Evolutionary conservation across 2,888 invertebrate species (phyloP), one percentile per base, ranked within the genome.

Genomic region (Cantharis lateralis): DNA sequence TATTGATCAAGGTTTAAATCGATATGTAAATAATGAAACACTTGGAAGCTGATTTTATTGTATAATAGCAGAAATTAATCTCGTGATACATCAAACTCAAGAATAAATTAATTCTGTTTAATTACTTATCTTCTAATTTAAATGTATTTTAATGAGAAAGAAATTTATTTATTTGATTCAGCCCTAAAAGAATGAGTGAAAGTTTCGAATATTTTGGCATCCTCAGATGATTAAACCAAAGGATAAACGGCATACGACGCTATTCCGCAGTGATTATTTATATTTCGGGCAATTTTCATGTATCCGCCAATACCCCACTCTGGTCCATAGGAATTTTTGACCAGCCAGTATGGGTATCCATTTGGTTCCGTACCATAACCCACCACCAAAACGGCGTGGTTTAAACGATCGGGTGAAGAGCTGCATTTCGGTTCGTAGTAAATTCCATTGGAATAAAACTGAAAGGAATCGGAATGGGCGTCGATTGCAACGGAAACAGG

Each of bases 401-500:
- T 96, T 75, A 97, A 90, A 79, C 91, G 88, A 62, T 90, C 87
- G 0, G 91, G 84, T 79, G 92, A 92, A 62, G 83, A 85, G 11
- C 83, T 84, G 89, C 98, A 98, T 69, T 92, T 88, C 66, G 92
- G 92, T 82, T 96, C 96, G 86, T 91, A 92, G 89, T 97, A 98
- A 72, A 98, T 92, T 48, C 95, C 95, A 82, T 91, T 89, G 2
- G 92, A 91, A 89, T 97, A 97, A 87, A 95, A 93, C 89, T 97
- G 96, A 92, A 97, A 96, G 78, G 93, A 93, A 84, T 92, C 91
- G 82, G 93, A 94, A 66, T 94, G 93, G 74, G 97, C 97, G 89
- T 98, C 97, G 85, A 98, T 96, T 83, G 96, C 97, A 64, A 96
- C 94, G 10, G 96, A 92, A 32, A 97, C 91, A 10, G 98, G 98